A percentile compares a stretch with the other conserved stretches of the same genome.
These are phyloP conservation scores for Zalophus californianus DNA, from an alignment of 2,797 vertebrate species.

Conservation along the genomic window DNA sequence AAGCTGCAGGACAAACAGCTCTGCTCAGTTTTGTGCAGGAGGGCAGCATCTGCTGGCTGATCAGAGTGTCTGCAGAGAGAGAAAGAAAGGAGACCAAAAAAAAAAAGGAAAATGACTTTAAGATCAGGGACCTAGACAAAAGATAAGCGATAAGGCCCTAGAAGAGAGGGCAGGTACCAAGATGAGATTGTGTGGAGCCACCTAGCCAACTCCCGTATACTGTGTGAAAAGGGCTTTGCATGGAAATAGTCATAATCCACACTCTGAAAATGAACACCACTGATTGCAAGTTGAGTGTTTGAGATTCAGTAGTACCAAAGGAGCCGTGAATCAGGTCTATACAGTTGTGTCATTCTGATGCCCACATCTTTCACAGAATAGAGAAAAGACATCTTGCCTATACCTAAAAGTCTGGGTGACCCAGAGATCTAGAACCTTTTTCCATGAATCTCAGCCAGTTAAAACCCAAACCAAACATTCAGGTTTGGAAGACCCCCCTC, in stretches of 20 bases:
- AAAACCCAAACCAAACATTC: background rate
- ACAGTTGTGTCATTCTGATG: background rate
- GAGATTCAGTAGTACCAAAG: slow-evolving; percentile 48
- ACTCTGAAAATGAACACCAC: background rate
- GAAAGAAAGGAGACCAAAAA: background rate
- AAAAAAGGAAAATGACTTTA: background rate
- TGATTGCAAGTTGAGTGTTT: background rate
- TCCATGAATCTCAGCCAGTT: background rate
- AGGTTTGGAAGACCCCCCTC: background rate
- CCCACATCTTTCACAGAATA: background rate
- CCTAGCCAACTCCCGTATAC: background rate
- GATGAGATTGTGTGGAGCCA: slow-evolving; percentile 63
- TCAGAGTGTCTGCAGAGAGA: slow-evolving; percentile 56
- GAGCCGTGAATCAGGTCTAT: background rate
- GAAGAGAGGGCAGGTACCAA: slow-evolving; percentile 18
- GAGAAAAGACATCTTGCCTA: background rate
- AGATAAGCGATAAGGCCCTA: slow-evolving; percentile 4
- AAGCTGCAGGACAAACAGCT: slow-evolving; percentile 34
- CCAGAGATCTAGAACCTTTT: background rate
- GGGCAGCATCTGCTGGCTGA: slow-evolving; percentile 72
- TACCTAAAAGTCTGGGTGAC: background rate
- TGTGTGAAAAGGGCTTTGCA: slow-evolving; percentile 27
- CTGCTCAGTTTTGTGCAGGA: slow-evolving; percentile 70
- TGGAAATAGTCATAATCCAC: slow-evolving; percentile 12
- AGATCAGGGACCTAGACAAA: slow-evolving; percentile 44